Conservation (phyloP, 2,113 vertebrate genomes). For the Oxyruncus cristatus region DNA sequence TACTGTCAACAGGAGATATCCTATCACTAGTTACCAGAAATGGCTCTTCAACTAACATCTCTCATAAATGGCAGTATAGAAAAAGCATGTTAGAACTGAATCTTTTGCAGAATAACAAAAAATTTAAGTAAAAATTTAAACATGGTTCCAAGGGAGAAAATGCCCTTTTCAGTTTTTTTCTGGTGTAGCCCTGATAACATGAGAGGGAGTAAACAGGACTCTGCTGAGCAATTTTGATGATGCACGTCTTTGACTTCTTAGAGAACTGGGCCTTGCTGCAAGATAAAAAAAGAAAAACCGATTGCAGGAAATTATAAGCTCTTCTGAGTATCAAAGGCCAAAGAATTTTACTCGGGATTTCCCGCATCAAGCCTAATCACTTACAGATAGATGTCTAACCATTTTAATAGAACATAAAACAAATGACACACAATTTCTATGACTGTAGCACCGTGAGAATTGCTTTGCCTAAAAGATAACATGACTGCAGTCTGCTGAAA, state of each 20-base stretch:
- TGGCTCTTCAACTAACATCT: neutral
- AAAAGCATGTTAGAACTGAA: neutral
- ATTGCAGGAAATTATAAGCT: neutral
- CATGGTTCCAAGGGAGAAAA: neutral
- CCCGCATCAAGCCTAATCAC: neutral
- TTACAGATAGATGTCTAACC: neutral
- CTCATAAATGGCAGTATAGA: neutral
- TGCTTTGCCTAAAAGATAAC: neutral
- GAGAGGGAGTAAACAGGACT: neutral
- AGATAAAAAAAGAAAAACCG: neutral
- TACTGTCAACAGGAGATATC: neutral
- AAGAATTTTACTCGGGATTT: neutral
- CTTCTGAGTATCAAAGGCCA: neutral
- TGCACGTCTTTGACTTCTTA: neutral
- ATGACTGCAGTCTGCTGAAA: neutral
- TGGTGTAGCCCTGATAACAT: neutral
- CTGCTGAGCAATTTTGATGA: neutral
- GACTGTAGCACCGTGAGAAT: neutral
- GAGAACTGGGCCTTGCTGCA: neutral
- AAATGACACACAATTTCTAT: neutral
- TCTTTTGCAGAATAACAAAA: neutral
- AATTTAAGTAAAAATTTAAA: neutral
- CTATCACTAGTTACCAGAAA: neutral
- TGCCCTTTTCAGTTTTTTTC: neutral
- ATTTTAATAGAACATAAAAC: neutral